Base-by-base conservation (phyloP, 2,797 vertebrate genomes). In the Eurystomus glaucurus region DNA sequence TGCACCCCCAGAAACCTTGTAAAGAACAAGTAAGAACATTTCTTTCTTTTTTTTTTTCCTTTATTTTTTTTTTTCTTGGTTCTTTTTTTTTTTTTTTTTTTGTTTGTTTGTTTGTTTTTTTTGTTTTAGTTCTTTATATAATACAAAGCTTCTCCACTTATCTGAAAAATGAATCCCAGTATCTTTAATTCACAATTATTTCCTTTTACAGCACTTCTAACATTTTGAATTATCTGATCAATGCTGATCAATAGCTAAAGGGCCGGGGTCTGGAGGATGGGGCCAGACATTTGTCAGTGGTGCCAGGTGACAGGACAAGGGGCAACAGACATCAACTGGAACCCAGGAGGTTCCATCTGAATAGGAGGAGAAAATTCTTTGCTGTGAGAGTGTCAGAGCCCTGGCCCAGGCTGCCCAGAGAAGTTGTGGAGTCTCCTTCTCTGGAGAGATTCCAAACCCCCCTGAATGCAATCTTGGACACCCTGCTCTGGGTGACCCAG, bases 131-230 rank as follows among this genome's bases (percentile, higher is more conserved):
- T 20, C 6, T 29, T 15, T 15, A 14, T 54, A 21, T 23, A 15
- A 46, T 46, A 46, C 45, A 9, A 46, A 66, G 5, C 7, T 35
- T 58, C 25, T 9, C 9, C 23, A 5, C 33, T 54, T n/a, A 19
- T 2, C 18, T 6, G 29, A 21, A 61, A 85, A 86, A 23, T 2
- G 0, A 11, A 4, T 45, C 14, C 0, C 4, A 2, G 1, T 3
- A 48, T 28, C 31, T 46, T 51, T 41, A n/a, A 71, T 43, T 23
- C 39, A 43, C 2, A 26, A 6, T 43, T 18, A 29, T 14, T 91
- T 17, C 2, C 11, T 31, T 57, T 85, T 31, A 15, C 0, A 60
- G 11, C 10, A 13, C 6, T 41, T 28, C 31, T 50, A 79, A 5
- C 5, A 12, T 25, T 82, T 25, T 6, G 33, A 61, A 68, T 50